Percentiles rank a stretch among this genome's conserved stretches.
These are phyloP conservation scores for Gavialis gangeticus DNA, from an alignment of 2,113 vertebrate genomes.

Conservation along the genomic window DNA sequence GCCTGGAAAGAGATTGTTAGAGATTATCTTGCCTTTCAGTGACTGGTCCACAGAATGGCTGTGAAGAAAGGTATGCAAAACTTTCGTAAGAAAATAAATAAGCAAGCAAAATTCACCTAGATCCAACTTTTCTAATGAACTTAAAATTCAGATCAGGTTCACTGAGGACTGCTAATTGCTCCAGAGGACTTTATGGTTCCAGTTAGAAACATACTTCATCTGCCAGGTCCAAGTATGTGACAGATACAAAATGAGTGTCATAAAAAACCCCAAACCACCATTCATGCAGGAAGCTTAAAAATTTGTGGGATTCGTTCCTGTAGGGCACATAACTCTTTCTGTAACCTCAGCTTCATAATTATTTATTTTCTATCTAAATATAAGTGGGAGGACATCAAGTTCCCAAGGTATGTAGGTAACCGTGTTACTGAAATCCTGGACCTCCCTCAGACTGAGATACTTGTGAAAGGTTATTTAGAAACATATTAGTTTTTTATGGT, in stretches of 20 bases:
- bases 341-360: neutral
- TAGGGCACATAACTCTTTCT: neutral
- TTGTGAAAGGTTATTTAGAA: conserved; percentile 34
- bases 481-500: neutral
- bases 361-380: neutral
- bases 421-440: neutral
- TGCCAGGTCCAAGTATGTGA: neutral
- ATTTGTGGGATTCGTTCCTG: neutral
- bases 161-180: neutral
- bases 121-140: neutral
- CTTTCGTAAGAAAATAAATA: neutral
- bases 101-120: neutral
- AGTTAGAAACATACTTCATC: neutral
- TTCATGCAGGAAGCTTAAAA: neutral
- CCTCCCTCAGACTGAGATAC: neutral
- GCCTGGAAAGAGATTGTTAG: neutral
- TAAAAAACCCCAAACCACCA: neutral
- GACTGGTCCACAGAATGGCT: neutral
- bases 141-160: conserved; percentile 1
- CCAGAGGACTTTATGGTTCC: neutral
- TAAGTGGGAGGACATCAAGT: neutral
- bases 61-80: neutral
- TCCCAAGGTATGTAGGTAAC: neutral
- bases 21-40: neutral
- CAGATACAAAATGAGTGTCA: neutral